Evolutionary conservation across 2,113 vertebrate species (phyloP).

Genomic region (Phoenicopterus ruber): DNA sequence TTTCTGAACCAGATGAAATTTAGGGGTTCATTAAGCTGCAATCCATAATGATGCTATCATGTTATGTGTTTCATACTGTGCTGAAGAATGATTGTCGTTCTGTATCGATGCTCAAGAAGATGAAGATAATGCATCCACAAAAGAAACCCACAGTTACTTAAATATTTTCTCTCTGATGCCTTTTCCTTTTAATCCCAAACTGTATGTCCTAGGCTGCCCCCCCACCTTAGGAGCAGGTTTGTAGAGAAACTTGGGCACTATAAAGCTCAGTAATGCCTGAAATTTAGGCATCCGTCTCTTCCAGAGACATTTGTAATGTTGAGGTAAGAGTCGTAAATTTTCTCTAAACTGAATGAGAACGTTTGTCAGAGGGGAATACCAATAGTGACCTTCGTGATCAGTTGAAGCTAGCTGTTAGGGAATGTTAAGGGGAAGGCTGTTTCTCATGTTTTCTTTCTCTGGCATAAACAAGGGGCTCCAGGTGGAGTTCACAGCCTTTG

Average conservation of each 20-base stretch:
- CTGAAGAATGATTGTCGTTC: background rate
- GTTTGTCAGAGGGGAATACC: background rate
- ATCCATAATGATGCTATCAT: background rate
- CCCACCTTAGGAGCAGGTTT: background rate
- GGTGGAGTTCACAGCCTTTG: background rate
- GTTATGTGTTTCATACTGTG: background rate
- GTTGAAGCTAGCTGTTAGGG: background rate
- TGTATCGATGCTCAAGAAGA: background rate
- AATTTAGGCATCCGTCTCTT: background rate
- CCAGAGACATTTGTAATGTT: background rate
- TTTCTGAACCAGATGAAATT: slow-evolving; percentile 9
- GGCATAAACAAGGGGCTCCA: background rate
- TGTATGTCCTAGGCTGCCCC: background rate
- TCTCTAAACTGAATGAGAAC: background rate
- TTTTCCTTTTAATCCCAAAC: background rate
- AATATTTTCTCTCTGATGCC: background rate
- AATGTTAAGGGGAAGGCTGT: background rate
- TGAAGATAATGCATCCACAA: background rate
- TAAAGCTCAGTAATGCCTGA: background rate
- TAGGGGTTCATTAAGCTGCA: background rate
- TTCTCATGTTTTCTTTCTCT: background rate
- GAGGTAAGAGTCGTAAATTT: background rate
- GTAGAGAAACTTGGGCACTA: background rate
- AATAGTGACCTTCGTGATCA: background rate
- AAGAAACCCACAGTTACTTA: background rate